Percentiles rank a stretch among this genome's conserved stretches.
Evolutionary conservation across 2,797 vertebrate species (phyloP).

Genomic region (Acanthurus lineatus): DNA sequence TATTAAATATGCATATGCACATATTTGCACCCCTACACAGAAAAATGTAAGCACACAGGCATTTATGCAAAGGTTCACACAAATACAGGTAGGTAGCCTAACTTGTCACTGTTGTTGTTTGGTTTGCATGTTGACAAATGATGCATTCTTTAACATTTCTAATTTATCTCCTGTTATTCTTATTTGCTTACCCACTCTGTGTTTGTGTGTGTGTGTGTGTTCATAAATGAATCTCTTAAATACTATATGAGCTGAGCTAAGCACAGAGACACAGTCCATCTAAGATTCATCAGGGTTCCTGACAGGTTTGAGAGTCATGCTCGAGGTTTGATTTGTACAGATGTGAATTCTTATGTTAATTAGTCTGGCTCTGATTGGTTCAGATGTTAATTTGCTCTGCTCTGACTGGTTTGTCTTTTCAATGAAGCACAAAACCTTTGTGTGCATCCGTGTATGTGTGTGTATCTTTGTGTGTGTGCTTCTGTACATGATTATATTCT

Average conservation of each 20-base stretch:
- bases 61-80: neutral
- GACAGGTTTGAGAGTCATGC: conserved; percentile 64
- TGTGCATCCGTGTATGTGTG: neutral
- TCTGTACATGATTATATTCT: conserved; percentile 10
- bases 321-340: conserved; percentile 57
- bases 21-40: conserved; percentile 9
- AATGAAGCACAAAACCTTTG: conserved; percentile 48
- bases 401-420: conserved; percentile 56
- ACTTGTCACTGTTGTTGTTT: conserved; percentile 18
- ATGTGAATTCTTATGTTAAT: conserved; percentile 68
- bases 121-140: conserved; percentile 57
- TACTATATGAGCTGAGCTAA: conserved; percentile 30
- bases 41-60: conserved; percentile 8
- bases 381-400: conserved; percentile 64
- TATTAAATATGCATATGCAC: conserved; percentile 10
- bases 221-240: conserved; percentile 25
- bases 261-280: neutral
- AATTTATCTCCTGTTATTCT: conserved; percentile 34
- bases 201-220: conserved; percentile 26
- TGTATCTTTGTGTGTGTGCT: conserved; percentile 3
- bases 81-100: neutral
- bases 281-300: conserved; percentile 32
- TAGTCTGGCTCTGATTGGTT: conserved; percentile 61
- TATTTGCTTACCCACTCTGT: conserved; percentile 39
- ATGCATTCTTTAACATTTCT: conserved; percentile 12